A percentile compares a stretch with the other conserved stretches of the same genome.
These are phyloP conservation scores for Tetrao urogallus DNA, from an alignment of 2,113 vertebrate species.

Conservation along the genomic window DNA sequence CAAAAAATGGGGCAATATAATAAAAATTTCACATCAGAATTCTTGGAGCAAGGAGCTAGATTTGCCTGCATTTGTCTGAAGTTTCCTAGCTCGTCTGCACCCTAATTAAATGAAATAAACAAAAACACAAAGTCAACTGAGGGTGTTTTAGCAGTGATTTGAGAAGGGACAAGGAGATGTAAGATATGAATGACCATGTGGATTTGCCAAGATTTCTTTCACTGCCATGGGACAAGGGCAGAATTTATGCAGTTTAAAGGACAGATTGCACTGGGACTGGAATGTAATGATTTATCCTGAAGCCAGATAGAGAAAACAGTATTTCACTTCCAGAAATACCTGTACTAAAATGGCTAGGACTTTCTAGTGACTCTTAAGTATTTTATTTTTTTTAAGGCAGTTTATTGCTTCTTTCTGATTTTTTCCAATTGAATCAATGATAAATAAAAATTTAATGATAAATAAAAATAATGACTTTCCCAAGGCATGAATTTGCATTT, in stretches of 20 bases:
- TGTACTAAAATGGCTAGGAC: conserved; percentile 2
- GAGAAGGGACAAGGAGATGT: conserved; percentile 13
- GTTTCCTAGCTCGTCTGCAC: not conserved
- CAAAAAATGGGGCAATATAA: not conserved
- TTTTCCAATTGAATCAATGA: conserved; percentile 22
- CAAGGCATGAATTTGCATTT: not conserved
- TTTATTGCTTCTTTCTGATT: not conserved
- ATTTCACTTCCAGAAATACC: not conserved
- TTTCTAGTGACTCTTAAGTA: not conserved
- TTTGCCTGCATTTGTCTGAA: not conserved
- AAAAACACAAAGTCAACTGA: not conserved
- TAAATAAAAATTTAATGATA: not conserved
- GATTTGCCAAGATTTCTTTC: conserved; percentile 28
- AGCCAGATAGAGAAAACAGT: conserved; percentile 42
- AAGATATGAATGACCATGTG: conserved; percentile 6
- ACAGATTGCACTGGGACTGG: conserved; percentile 54
- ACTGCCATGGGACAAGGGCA: not conserved
- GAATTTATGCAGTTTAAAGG: conserved; percentile 62
- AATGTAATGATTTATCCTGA: conserved; percentile 58
- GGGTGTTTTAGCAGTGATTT: conserved; percentile 2
- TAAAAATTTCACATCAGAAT: not conserved
- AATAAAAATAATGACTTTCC: not conserved
- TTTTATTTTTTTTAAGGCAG: not conserved
- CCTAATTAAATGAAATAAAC: not conserved
- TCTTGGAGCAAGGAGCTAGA: not conserved